Conservation (phyloP, 1,140 invertebrate species). For the Oedothorax gibbosus region DNA sequence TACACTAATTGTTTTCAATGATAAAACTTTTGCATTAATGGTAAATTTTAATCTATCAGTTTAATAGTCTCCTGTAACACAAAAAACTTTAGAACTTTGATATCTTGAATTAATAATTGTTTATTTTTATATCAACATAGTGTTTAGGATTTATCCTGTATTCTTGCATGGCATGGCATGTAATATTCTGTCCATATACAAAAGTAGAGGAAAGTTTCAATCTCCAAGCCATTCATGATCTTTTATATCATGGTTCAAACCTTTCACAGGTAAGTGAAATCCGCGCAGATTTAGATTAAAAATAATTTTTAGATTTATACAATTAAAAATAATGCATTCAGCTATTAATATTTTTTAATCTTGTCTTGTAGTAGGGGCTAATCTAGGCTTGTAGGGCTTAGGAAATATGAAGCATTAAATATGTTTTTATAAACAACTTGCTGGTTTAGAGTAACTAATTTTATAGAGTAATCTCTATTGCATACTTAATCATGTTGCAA, state of each 20-base stretch:
- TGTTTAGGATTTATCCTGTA: slow-evolving; percentile 16
- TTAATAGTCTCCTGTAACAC: neutral
- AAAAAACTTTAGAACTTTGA: neutral
- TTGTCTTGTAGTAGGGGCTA: neutral
- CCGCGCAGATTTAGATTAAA: neutral
- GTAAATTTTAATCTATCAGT: neutral
- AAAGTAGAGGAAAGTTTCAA: slow-evolving; percentile 99
- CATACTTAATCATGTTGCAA: neutral
- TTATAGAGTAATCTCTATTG: neutral
- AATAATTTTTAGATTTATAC: neutral
- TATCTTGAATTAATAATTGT: neutral
- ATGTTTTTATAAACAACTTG: neutral
- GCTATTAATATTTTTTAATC: neutral
- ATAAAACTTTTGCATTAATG: neutral
- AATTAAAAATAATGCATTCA: neutral
- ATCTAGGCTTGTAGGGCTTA: neutral
- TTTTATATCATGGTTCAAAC: slow-evolving; percentile 83
- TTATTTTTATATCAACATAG: neutral
- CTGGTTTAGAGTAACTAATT: neutral
- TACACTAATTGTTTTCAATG: neutral
- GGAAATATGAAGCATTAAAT: neutral
- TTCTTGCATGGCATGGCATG: slow-evolving; percentile 70
- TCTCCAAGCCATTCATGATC: slow-evolving; percentile 96
- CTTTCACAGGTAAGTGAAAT: slow-evolving; percentile 46
- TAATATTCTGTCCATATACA: slow-evolving; percentile 92